These are phyloP conservation scores for Phymanthus crucifer DNA, from an alignment of 92 coral and sea anemone genomes.

Conservation along the genomic window DNA sequence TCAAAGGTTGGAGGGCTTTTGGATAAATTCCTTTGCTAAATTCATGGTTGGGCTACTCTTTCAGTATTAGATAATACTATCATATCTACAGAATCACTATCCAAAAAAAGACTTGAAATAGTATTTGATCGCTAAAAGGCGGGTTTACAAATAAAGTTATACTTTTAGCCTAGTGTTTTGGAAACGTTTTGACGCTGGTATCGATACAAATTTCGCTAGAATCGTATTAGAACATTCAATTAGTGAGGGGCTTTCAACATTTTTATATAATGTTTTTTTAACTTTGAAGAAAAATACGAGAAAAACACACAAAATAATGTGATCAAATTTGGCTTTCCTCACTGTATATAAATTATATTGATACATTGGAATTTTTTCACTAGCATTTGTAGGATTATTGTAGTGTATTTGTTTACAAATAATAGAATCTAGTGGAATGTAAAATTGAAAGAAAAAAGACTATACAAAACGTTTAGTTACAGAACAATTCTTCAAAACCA, in stretches of 20 bases:
- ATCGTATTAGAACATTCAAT: neutral
- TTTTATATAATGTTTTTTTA: neutral
- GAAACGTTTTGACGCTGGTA: slow-evolving; percentile 7
- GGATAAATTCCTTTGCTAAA: slow-evolving; percentile 24
- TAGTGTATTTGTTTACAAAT: slow-evolving; percentile 38
- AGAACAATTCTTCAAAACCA: neutral
- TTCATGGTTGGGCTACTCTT: slow-evolving; percentile 20
- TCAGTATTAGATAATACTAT: slow-evolving; percentile 5
- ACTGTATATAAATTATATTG: neutral
- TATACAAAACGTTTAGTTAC: slow-evolving; percentile 7
- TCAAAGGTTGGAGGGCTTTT: slow-evolving; percentile 2
- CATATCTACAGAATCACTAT: neutral
- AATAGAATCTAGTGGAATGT: slow-evolving; percentile 32
- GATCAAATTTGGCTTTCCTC: neutral
- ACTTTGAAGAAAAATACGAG: neutral
- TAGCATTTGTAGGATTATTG: neutral
- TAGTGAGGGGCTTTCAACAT: too few relatives aligned
- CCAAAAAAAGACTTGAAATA: slow-evolving; percentile 9
- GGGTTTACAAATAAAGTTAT: slow-evolving; percentile 1
- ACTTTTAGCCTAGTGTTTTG: slow-evolving; percentile 2
- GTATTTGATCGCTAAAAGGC: slow-evolving; percentile 14
- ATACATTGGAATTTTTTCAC: neutral
- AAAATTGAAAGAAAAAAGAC: slow-evolving; percentile 20
- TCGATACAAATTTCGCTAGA: neutral
- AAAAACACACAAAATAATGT: neutral